Evolutionary conservation across 2,797 vertebrate species (phyloP).

Genomic region (Falco berigora): DNA sequence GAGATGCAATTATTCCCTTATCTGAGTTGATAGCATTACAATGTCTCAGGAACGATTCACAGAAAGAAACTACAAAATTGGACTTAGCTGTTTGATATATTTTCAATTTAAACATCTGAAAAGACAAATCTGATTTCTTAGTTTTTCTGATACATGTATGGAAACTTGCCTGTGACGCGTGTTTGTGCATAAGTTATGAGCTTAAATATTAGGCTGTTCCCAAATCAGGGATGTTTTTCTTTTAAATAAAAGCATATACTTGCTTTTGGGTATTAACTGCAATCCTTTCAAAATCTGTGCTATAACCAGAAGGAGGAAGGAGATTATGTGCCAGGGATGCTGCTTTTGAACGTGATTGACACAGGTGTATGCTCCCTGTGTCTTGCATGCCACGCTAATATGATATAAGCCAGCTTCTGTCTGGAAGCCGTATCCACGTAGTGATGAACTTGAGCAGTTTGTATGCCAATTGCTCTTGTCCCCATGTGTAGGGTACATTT

Average conservation of each 20-base stretch:
- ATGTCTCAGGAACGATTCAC: not conserved
- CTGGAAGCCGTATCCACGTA: not conserved
- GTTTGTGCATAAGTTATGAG: not conserved
- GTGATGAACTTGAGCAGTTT: not conserved
- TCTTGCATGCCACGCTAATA: not conserved
- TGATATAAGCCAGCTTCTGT: not conserved
- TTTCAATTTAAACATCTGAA: not conserved
- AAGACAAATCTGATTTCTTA: not conserved
- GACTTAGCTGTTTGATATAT: not conserved
- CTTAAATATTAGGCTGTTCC: not conserved
- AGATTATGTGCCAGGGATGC: not conserved
- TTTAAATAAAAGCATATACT: not conserved
- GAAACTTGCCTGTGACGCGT: not conserved
- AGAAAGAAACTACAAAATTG: not conserved
- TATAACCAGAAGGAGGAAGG: not conserved
- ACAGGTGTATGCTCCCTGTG: not conserved
- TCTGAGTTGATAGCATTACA: not conserved
- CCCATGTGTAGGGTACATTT: not conserved
- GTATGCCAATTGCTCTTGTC: not conserved
- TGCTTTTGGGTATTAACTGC: not conserved
- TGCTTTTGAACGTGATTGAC: not conserved
- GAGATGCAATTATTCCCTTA: not conserved
- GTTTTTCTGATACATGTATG: not conserved
- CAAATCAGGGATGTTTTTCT: accelerated
- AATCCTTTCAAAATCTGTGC: not conserved